Evolutionary conservation across 2,888 invertebrate species (phyloP).

Genomic region (Thelaira solivaga): DNA sequence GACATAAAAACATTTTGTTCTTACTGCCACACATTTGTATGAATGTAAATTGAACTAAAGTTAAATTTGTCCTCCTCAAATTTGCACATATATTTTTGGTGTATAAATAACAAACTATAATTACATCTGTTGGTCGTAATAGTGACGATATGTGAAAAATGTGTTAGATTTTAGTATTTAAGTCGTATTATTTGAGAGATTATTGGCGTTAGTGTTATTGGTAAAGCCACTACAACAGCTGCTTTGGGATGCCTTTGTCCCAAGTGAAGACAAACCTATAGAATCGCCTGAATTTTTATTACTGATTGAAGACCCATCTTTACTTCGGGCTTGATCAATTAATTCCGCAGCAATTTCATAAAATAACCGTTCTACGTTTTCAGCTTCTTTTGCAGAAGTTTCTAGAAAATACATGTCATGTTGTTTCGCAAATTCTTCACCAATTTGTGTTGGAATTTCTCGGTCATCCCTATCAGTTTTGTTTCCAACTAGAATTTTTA

Average conservation of each 20-base stretch:
- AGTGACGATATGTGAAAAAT: too few species aligned
- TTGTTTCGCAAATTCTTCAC: slow-evolving; percentile 95
- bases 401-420: slow-evolving; percentile 99
- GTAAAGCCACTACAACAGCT: slow-evolving; percentile 69
- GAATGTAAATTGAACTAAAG: too few species aligned
- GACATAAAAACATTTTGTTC: too few species aligned
- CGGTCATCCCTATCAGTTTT: slow-evolving; percentile 98
- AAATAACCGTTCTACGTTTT: slow-evolving; percentile 97
- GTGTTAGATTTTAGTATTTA: slow-evolving; percentile 2
- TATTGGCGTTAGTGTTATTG: slow-evolving; percentile 16
- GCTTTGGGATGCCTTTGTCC: slow-evolving; percentile 70
- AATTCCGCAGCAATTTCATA: slow-evolving; percentile 97
- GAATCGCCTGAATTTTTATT: slow-evolving; percentile 67
- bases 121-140: too few species aligned
- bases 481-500: slow-evolving; percentile 83
- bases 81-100: too few species aligned
- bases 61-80: too few species aligned
- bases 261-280: slow-evolving; percentile 68
- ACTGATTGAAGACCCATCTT: slow-evolving; percentile 78
- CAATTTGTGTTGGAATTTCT: slow-evolving; percentile 93
- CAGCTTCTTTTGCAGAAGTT: slow-evolving; percentile 98
- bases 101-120: too few species aligned
- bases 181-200: slow-evolving; percentile 10
- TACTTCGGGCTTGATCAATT: slow-evolving; percentile 93
- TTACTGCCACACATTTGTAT: too few species aligned